These are phyloP conservation scores for Campylomormyrus tamandua DNA, from an alignment of 2,113 vertebrate species.

Conservation along the genomic window DNA sequence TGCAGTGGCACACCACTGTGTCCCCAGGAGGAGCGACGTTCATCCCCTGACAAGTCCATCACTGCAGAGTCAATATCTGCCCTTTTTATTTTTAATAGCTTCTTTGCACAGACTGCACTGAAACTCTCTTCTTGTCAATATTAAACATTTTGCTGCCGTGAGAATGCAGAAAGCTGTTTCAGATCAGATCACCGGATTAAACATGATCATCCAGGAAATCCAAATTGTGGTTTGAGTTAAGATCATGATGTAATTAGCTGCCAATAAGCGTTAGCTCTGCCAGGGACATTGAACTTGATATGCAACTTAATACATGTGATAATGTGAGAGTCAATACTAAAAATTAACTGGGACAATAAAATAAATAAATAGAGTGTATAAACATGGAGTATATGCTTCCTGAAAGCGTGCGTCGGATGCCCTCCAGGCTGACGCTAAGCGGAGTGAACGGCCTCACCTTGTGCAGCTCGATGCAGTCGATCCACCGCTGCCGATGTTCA, in stretches of 20 bases:
- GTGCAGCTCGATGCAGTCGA: constrained; percentile 90
- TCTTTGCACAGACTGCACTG: not conserved
- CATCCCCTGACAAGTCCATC: not conserved
- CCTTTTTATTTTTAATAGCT: not conserved
- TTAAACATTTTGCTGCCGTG: not conserved
- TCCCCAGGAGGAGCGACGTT: not conserved
- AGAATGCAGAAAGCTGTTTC: not conserved
- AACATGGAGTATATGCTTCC: not conserved
- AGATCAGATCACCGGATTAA: not conserved
- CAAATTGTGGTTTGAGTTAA: not conserved
- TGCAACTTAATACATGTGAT: not conserved
- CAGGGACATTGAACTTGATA: not conserved
- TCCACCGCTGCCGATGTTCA: constrained; percentile 87
- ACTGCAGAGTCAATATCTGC: not conserved
- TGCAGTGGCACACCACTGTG: not conserved
- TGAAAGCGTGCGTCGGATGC: not conserved
- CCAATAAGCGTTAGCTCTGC: not conserved
- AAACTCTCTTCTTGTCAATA: not conserved
- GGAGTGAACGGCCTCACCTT: constrained; percentile 65
- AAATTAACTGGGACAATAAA: not conserved
- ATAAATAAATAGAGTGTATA: not conserved
- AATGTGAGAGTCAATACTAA: not conserved
- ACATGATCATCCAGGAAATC: not conserved
- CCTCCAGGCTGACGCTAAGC: not conserved
- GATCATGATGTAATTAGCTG: not conserved